Percentiles rank a stretch among this genome's conserved stretches.
phyloP scores from a whole-genome alignment of 2,888 invertebrate genomes.

The Cataglyphis cursor region DNA sequence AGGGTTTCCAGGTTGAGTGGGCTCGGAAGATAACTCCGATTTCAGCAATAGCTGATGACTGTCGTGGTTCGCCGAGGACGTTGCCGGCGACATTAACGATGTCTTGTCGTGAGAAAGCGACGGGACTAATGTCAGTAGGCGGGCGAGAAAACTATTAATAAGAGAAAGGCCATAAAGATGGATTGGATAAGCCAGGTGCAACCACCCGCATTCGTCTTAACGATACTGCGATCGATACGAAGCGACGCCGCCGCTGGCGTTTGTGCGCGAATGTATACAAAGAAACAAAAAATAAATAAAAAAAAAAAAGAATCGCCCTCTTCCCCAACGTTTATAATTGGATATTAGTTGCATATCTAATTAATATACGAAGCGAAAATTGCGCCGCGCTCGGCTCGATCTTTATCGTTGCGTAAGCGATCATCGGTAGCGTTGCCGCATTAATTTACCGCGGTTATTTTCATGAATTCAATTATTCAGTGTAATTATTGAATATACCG shows the following conservation, averaged over 20 bases:
- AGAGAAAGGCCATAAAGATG: conserved; percentile 32
- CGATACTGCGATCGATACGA: conserved; percentile 38
- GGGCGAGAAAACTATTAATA: conserved; percentile 42
- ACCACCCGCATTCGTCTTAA: conserved; percentile 22
- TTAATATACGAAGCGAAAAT: conserved; percentile 52
- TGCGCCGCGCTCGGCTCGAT: conserved; percentile 45
- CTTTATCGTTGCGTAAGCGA: conserved; percentile 56
- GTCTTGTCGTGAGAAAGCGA: conserved; percentile 56
- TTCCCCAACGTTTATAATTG: conserved; percentile 29
- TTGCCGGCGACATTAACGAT: conserved; percentile 64
- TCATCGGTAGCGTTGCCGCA: conserved; percentile 28
- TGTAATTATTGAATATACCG: conserved; percentile 55
- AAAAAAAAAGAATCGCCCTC: not conserved
- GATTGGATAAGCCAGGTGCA: conserved; percentile 42
- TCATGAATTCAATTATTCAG: conserved; percentile 58
- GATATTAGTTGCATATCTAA: conserved; percentile 55
- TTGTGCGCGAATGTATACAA: not conserved
- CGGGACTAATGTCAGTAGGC: conserved; percentile 40
- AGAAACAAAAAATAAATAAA: not conserved
- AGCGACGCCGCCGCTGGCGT: not conserved
- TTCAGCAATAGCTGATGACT: conserved; percentile 60
- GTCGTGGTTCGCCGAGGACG: conserved; percentile 44
- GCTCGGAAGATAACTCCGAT: conserved; percentile 58
- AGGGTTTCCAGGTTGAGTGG: conserved; percentile 39
- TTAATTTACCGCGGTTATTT: conserved; percentile 53